Base-by-base conservation (phyloP, 2,113 vertebrate genomes). In the Megatriorchis doriae region DNA sequence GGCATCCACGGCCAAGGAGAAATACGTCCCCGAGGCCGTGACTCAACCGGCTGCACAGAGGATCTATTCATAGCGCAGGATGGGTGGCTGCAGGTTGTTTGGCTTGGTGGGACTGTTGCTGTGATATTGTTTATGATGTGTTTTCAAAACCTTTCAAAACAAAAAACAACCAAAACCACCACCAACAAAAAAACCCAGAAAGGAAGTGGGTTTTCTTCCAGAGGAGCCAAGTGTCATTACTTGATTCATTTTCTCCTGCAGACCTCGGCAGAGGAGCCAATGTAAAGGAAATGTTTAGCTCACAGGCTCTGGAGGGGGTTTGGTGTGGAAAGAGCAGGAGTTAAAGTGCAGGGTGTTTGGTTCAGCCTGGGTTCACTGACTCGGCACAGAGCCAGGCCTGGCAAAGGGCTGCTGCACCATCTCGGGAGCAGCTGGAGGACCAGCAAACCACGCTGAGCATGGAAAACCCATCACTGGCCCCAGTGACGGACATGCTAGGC, bases 1-100 rank as follows among this genome's bases (percentile, higher is more conserved):
- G 50, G 42, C 77, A 36, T 47, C 79, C 17, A 5, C 0, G 0
- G 84, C 81, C 78, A 59, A 79, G 81, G 58, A 95, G 87, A 89
- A 81, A 86, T 2, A 17, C 2, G 11, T 94, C 92, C 92, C 85
- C 5, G 8, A 48, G 87, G 92, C 84, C 4, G 3, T 82, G 96
- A 93, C 61, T 93, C 94, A 93, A 42, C 7, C 16, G 3, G 63
- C 86, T 78, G 73, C 84, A 87, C 93, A 91, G 95, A 93, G 90
- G 66, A 93, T 85, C 77, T 94, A 88, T 95, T 96, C 96, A 91
- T 0, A 53, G 91, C 3, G 16, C 90, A 82, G 92, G 81, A 90
- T 70, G 96, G 90, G 94, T 71, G 96, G 93, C 94, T 96, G 94
- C 85, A 92, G 92, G 90, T 90, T 93, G 81, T 90, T 92, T 95